A percentile compares a stretch with the other conserved stretches of the same genome.
Evolutionary conservation across 2,113 vertebrate genomes (phyloP).

Genomic region (Ascaphus truei): DNA sequence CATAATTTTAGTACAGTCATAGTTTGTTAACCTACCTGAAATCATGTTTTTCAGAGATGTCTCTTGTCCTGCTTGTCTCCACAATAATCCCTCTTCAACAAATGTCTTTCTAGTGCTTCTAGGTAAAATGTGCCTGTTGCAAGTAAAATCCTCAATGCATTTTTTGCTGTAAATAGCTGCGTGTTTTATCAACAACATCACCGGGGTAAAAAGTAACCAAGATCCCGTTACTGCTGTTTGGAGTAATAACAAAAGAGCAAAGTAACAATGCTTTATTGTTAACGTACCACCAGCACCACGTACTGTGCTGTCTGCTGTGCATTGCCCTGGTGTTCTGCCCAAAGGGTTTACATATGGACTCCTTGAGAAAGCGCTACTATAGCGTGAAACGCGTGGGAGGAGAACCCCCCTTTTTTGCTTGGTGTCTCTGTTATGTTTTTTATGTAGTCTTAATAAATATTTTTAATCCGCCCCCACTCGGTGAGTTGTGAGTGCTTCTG

Average conservation of each 20-base stretch:
- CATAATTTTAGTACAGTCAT: neutral
- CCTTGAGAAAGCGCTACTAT: no score
- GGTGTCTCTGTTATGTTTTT: no score
- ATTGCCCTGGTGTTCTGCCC: no score
- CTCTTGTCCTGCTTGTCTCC: slow-evolving; percentile 1
- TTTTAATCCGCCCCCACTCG: no score
- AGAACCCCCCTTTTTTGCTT: no score
- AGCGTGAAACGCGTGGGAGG: no score
- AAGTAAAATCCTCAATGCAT: neutral
- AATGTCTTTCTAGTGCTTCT: neutral
- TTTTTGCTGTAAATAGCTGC: neutral
- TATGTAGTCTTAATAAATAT: no score
- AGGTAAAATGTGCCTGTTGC: neutral
- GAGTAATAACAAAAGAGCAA: slow-evolving; percentile 1
- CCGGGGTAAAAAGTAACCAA: slow-evolving; percentile 3
- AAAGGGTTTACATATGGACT: no score
- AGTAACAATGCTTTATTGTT: neutral
- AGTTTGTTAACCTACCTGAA: slow-evolving; percentile 5
- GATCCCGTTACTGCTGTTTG: slow-evolving; percentile 4
- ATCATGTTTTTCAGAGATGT: neutral
- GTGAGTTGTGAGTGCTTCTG: no score
- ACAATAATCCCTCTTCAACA: slow-evolving; percentile 28
- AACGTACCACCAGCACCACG: neutral
- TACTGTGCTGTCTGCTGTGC: no score
- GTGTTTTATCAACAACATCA: slow-evolving; percentile 17